Evolutionary conservation across 2,888 invertebrate species (phyloP), one percentile per base, ranked within the genome.

Genomic region (Unio delphinus): DNA sequence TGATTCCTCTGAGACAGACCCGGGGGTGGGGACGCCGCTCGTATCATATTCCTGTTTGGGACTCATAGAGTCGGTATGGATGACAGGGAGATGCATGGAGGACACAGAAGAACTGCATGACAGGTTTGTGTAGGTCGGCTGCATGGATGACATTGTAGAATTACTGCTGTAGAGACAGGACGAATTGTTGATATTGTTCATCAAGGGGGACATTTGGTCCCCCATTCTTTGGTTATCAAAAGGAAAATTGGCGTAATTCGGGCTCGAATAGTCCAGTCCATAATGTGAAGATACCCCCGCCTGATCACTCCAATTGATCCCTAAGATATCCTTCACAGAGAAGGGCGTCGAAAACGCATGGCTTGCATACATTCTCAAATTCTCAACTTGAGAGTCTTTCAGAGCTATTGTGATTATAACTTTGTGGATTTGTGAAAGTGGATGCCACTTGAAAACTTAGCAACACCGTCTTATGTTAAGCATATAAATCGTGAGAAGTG

Each of bases 41-140:
- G 69, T 58, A 30, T 77, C 76, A 55, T 77, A 77, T 1, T 74
- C 74, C 56, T 74, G 74, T 58, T 77, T 77, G n/a, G 76, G 72
- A 17, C 74, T 72, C 64, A 71, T 57, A 5, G 64, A 70, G 15
- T 69, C 70, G 17, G 65, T n/a, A 15, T 66, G 67, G n/a, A 70
- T 67, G 23, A 73, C 61, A 5, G 74, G 72, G 20, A 74, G 65
- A 30, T 74, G 76, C 73, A 77, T 70, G 15, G 76, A 66, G 15
- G 78, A 72, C 54, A 78, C 70, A 5, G 76, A 71, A 11, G 83
- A 78, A 63, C 78, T 79, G 69, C 78, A 80, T 11, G 82, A 79
- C 60, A 83, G 74, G 64, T 78, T 82, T 1, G 83, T 82, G 69
- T 83, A 83, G 18, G 80, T 80, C 57, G 80, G 80, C 61, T 81